These are phyloP conservation scores for Dryocosmus kuriphilus DNA, from an alignment of 2,888 invertebrate genomes.

Conservation along the genomic window DNA sequence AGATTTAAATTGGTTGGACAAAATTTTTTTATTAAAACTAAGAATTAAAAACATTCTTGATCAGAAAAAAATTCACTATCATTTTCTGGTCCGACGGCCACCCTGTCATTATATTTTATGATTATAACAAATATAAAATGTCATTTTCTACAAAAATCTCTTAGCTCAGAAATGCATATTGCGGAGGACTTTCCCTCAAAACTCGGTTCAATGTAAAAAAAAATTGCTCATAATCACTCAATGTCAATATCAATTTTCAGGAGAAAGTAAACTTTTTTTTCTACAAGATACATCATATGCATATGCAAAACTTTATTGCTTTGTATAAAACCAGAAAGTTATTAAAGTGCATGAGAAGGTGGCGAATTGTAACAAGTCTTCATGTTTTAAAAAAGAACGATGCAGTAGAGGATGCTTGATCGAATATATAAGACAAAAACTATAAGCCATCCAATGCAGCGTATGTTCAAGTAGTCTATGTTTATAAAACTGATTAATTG, in stretches of 20 bases:
- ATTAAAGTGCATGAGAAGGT: background rate
- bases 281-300: background rate
- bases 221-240: background rate
- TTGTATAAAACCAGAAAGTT: background rate
- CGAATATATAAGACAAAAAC: slow-evolving; percentile 24
- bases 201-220: background rate
- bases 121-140: too few species aligned
- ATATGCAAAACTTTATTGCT: background rate
- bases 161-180: too few species aligned
- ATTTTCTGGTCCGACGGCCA: too few species aligned
- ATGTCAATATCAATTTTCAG: background rate
- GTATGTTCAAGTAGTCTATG: slow-evolving; percentile 40
- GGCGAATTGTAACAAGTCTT: slow-evolving; percentile 31
- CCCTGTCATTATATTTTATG: too few species aligned
- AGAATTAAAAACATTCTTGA: too few species aligned
- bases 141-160: too few species aligned
- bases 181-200: background rate
- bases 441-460: slow-evolving; percentile 33
- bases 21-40: too few species aligned
- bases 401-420: slow-evolving; percentile 38
- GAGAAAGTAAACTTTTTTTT: background rate
- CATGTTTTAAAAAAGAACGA: slow-evolving; percentile 26
- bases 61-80: too few species aligned
- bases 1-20: too few species aligned
- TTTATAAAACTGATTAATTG: slow-evolving; percentile 50